Evolutionary conservation across 2,888 invertebrate genomes (phyloP), one percentile per base, ranked within the genome.

Genomic region (Alcis repandata): DNA sequence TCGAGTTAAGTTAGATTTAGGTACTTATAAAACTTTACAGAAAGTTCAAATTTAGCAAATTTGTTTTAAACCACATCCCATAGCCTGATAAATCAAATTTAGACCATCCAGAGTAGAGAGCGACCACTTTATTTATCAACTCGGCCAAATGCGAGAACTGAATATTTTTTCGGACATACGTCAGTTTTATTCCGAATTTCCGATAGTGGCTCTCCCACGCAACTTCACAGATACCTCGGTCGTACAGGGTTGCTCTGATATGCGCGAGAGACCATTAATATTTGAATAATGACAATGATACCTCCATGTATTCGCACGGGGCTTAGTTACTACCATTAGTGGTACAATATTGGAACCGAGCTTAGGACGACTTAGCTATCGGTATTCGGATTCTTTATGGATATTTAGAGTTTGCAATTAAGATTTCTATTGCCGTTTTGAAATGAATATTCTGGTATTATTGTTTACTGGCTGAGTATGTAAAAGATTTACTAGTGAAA

Each of bases 291-390:
- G 51, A 32, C 61, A 59, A 64, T 49, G 40, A 63, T 43, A 59
- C 59, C 67, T 66, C 67, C 71, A 73, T 74, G 73, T 70, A 71
- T 72, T 73, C 41, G 54, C n/a, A 1, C 43, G 36, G 51, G 62
- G 69, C 70, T 72, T 69, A 68, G 77, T 72, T 74, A 63, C 56
- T 60, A 69, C 83, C 80, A 83, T 86, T 85, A 85, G 75, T 74
- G 74, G 69, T 61, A 77, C 82, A 77, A 80, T 86, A 84, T 82
- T 80, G 80, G 77, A 70, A 74, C 72, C 71, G 70, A 75, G 73
- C 78, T 80, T 81, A 82, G 78, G 79, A 75, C 76, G 73, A 76
- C 76, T 78, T 76, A 78, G 70, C 67, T 53, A 69, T 70, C 67
- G 68, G 62, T 68, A 66, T 70, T 70, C 59, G 3, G 32, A 52